phyloP scores from a whole-genome alignment of 2,113 vertebrate species.

The Clarias macrocephalus region DNA sequence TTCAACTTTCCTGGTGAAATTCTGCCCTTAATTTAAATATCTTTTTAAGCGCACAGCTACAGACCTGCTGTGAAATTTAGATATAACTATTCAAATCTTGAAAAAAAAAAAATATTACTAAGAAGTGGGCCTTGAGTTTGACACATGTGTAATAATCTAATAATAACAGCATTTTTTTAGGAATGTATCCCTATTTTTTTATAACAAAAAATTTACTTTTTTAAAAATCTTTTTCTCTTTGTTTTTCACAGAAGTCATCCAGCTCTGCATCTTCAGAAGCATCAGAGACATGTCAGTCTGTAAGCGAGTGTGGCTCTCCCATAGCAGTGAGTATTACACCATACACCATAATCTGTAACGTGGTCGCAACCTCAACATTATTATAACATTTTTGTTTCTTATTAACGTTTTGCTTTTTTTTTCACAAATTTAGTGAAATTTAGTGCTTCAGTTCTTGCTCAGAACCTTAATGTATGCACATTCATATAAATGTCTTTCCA shows the following conservation, averaged over 20 bases:
- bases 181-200: background rate
- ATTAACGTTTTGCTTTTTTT: background rate
- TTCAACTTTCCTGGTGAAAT: too few species aligned
- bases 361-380: background rate
- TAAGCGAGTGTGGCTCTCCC: slow-evolving; percentile 98
- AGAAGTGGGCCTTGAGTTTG: background rate
- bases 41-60: background rate
- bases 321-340: slow-evolving; percentile 85
- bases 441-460: background rate
- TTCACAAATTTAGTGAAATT: background rate
- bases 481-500: background rate
- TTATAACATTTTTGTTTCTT: background rate
- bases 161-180: background rate
- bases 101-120: too few species aligned
- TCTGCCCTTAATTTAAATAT: too few species aligned
- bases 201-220: slow-evolving; percentile 31
- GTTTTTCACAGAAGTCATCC: slow-evolving; percentile 87
- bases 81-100: background rate
- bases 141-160: background rate
- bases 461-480: background rate
- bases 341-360: background rate
- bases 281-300: slow-evolving; percentile 95
- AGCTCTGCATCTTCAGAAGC: slow-evolving; percentile 97
- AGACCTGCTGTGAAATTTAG: background rate
- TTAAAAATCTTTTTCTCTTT: slow-evolving; percentile 25